phyloP scores from a whole-genome alignment of 2,888 invertebrate species.

The Eupithecia dodoneata region DNA sequence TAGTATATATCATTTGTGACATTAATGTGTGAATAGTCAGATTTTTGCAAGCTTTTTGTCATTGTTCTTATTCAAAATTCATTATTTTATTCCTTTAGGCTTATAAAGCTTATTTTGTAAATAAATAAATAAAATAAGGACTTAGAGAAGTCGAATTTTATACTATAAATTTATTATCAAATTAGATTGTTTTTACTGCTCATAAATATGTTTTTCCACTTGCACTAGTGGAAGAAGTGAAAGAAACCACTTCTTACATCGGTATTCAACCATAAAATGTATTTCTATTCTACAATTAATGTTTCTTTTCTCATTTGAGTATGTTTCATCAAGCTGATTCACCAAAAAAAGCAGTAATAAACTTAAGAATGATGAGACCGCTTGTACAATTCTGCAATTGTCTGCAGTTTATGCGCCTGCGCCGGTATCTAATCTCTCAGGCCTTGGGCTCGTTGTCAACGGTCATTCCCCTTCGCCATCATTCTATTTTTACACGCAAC shows the following conservation, averaged over 20 bases:
- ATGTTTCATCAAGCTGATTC: neutral
- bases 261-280: neutral
- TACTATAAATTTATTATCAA: no score
- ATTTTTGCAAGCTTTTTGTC: neutral
- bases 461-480: conserved; percentile 77
- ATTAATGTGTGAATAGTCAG: neutral
- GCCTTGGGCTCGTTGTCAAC: conserved; percentile 81
- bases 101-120: no score
- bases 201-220: no score
- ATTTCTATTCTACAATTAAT: neutral
- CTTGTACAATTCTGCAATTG: conserved; percentile 70
- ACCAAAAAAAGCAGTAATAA: neutral
- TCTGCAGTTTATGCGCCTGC: conserved; percentile 57
- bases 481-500: conserved; percentile 76
- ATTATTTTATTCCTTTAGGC: no score
- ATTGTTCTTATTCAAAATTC: neutral
- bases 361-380: conserved; percentile 14
- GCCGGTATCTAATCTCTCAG: conserved; percentile 79
- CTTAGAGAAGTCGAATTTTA: no score
- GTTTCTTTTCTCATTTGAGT: neutral
- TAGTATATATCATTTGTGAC: neutral
- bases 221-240: no score
- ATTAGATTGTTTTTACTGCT: no score
- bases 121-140: no score
- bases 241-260: neutral